A percentile compares a stretch with the other conserved stretches of the same genome.
Evolutionary conservation across 1,140 invertebrate species (phyloP).

Genomic region (Cotesia typhae): DNA sequence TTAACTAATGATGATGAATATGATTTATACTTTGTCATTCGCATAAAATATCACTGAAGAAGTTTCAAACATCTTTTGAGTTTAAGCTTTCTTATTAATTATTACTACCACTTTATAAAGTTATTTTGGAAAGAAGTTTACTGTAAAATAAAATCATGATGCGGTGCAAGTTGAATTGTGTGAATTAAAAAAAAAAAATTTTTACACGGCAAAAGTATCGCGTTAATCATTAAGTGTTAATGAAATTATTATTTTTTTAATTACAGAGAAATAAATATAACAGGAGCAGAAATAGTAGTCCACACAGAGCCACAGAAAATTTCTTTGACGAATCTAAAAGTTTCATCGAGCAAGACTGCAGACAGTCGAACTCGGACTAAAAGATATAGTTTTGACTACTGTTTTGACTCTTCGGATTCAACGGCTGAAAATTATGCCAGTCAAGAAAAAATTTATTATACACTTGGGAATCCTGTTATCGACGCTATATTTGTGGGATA

Average conservation of each 20-base stretch:
- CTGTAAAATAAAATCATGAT: too few species aligned
- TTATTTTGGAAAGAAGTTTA: too few species aligned
- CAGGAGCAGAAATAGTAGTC: slow-evolving; percentile 50
- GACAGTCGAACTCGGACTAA: slow-evolving; percentile 74
- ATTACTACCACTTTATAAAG: too few species aligned
- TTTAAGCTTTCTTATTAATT: too few species aligned
- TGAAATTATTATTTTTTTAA: slow-evolving; percentile 3
- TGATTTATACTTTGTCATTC: too few species aligned
- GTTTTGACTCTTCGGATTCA: slow-evolving; percentile 72
- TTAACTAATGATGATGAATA: too few species aligned
- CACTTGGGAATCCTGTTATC: slow-evolving; percentile 73
- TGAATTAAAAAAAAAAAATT: too few species aligned
- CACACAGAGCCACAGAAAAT: slow-evolving; percentile 46
- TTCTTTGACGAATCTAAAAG: slow-evolving; percentile 65
- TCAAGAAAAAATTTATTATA: slow-evolving; percentile 75
- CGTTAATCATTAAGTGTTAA: not conserved
- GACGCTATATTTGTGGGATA: slow-evolving; percentile 67
- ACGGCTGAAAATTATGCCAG: slow-evolving; percentile 67
- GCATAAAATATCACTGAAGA: too few species aligned
- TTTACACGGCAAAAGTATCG: too few species aligned
- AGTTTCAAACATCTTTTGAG: too few species aligned
- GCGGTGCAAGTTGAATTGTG: too few species aligned
- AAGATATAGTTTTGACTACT: slow-evolving; percentile 76
- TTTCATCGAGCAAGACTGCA: slow-evolving; percentile 70
- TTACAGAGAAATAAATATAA: slow-evolving; percentile 49